These are phyloP conservation scores for Meloidogyne hapla DNA, from an alignment of 1,140 invertebrate species.

Conservation along the genomic window DNA sequence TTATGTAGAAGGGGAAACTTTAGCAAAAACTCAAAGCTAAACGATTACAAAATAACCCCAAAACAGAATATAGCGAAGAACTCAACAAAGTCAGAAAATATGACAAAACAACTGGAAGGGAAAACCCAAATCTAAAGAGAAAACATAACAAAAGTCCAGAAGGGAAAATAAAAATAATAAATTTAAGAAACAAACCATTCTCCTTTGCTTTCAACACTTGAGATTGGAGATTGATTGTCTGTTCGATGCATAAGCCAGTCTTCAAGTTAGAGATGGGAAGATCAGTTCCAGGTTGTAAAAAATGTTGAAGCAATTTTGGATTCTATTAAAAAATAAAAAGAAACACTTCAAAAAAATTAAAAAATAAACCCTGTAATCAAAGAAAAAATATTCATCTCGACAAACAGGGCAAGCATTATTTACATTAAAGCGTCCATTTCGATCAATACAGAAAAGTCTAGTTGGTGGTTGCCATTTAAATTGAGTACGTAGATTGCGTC, in stretches of 20 bases:
- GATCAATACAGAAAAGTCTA: slow-evolving; percentile 61
- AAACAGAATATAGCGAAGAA: too few relatives aligned
- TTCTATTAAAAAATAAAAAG: slow-evolving; percentile 47
- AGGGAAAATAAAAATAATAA: not conserved
- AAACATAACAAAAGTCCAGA: not conserved
- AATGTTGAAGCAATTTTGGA: slow-evolving; percentile 58
- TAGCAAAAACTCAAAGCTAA: too few relatives aligned
- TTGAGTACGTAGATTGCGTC: slow-evolving; percentile 55
- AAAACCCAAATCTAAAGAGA: not conserved
- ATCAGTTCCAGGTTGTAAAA: slow-evolving; percentile 58
- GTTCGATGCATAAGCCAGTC: slow-evolving; percentile 58
- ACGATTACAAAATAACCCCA: too few relatives aligned
- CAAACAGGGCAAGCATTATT: slow-evolving; percentile 62
- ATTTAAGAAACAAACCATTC: slow-evolving; percentile 43
- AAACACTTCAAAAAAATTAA: not conserved
- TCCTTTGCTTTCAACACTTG: slow-evolving; percentile 61
- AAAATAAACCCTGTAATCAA: slow-evolving; percentile 57
- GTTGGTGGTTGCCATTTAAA: slow-evolving; percentile 52
- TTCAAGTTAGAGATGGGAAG: slow-evolving; percentile 54
- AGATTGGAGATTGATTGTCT: slow-evolving; percentile 54
- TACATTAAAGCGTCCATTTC: slow-evolving; percentile 58
- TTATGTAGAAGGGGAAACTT: too few relatives aligned
- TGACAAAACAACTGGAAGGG: too few relatives aligned
- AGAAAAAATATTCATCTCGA: slow-evolving; percentile 62
- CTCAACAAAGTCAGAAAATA: too few relatives aligned